phyloP scores from a whole-genome alignment of 2,888 invertebrate species.

The Oconnorella tubifera region DNA sequence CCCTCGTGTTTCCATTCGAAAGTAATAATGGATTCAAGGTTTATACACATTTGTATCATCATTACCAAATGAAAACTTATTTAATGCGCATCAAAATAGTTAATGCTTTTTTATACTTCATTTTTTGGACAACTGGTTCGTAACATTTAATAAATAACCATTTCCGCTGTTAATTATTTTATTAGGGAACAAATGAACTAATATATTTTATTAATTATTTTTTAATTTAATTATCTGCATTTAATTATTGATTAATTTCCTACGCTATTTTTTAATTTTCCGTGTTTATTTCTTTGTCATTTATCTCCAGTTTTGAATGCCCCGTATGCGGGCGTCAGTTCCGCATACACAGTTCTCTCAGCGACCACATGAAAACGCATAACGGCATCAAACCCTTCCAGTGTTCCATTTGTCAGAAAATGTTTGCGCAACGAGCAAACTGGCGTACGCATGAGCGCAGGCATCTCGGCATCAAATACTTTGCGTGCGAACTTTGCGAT shows the following conservation, averaged over 20 bases:
- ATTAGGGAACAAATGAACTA: too few relatives aligned
- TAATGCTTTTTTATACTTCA: too few relatives aligned
- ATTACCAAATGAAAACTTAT: neutral
- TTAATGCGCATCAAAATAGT: neutral
- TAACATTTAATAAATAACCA: too few relatives aligned
- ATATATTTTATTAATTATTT: too few relatives aligned
- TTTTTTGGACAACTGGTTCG: too few relatives aligned
- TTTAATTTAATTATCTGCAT: too few relatives aligned
- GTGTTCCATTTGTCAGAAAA: conserved; percentile 15
- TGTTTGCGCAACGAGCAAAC: conserved; percentile 17
- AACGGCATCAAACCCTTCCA: conserved; percentile 14
- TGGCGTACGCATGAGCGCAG: conserved; percentile 20
- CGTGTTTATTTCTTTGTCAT: too few relatives aligned
- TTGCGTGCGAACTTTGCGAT: conserved; percentile 9
- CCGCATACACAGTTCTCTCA: conserved; percentile 2
- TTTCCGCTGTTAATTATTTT: too few relatives aligned
- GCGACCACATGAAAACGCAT: conserved; percentile 17
- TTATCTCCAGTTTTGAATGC: conserved; percentile 5
- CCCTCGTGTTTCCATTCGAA: neutral
- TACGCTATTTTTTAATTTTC: too few relatives aligned
- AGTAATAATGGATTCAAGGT: neutral
- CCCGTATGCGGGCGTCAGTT: conserved; percentile 13
- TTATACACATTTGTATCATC: neutral
- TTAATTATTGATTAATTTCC: too few relatives aligned
- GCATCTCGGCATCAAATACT: conserved; percentile 12